phyloP scores from a whole-genome alignment of 2,797 vertebrate species.

The Balearica regulorum region DNA sequence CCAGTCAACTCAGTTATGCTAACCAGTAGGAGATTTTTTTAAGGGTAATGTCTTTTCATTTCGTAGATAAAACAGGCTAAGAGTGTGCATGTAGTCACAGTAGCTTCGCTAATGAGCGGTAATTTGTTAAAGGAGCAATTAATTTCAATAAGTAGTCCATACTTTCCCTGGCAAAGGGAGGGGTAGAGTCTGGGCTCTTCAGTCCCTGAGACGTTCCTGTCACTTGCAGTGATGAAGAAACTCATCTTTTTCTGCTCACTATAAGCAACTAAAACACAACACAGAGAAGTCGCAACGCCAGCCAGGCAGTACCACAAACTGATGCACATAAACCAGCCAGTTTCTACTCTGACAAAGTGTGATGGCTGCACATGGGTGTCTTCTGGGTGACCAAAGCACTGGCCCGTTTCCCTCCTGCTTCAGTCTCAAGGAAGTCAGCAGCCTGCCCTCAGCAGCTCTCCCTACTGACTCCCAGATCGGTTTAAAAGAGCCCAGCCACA shows the following conservation, averaged over 20 bases:
- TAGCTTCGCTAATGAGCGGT: not conserved
- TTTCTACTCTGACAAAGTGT: not conserved
- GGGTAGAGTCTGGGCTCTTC: not conserved
- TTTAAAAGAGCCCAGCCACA: not conserved
- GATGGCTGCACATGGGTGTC: not conserved
- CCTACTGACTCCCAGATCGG: not conserved
- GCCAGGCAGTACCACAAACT: not conserved
- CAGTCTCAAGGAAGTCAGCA: not conserved
- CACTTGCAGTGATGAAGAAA: not conserved
- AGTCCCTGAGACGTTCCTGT: not conserved
- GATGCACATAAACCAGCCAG: accelerated
- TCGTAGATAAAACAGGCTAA: not conserved
- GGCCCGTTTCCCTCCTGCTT: not conserved
- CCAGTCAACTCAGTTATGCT: not conserved
- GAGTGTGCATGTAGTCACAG: not conserved
- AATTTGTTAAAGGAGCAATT: slow-evolving; percentile 19
- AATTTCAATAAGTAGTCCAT: not conserved
- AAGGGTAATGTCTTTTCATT: not conserved
- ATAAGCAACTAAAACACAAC: accelerated
- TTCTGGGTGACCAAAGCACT: not conserved
- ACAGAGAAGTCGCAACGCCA: accelerated
- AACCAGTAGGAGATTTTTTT: not conserved
- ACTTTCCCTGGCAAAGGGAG: not conserved
- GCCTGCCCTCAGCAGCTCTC: not conserved
- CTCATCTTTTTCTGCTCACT: not conserved